Conservation (phyloP, 2,797 vertebrate species). For the Gouania willdenowi region DNA sequence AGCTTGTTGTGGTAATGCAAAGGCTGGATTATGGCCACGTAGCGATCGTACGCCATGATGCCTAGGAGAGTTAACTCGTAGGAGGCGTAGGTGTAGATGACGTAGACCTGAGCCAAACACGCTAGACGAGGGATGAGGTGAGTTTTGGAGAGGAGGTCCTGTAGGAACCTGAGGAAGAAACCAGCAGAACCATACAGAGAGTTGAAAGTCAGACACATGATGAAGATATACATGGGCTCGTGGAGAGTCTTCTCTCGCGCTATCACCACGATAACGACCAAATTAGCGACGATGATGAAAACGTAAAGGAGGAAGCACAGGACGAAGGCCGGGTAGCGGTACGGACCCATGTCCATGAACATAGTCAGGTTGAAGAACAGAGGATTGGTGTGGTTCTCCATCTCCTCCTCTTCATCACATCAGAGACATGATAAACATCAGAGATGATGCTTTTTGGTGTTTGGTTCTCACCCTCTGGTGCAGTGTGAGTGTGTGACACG, state of each 20-base stretch:
- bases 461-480: no score
- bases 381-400: constrained; percentile 34
- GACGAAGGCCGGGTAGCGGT: constrained; percentile 21
- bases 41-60: constrained; percentile 51
- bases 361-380: constrained; percentile 46
- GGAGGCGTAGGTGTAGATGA: constrained; percentile 52
- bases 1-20: constrained; percentile 52
- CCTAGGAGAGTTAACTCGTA: constrained; percentile 45
- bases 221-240: constrained; percentile 44
- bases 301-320: constrained; percentile 8
- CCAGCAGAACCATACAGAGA: constrained; percentile 35
- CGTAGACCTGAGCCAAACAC: constrained; percentile 47
- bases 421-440: no score
- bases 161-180: constrained; percentile 44
- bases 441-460: no score
- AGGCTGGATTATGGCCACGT: constrained; percentile 51
- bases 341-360: constrained; percentile 38
- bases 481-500: no score
- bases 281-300: constrained; percentile 10
- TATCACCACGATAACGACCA: constrained; percentile 2
- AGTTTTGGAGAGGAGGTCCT: no score
- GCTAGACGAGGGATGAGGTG: no score
- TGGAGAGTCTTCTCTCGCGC: constrained; percentile 29
- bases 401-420: no score
- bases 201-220: constrained; percentile 35